Base-by-base conservation (phyloP, 35 echinoderm and acorn worm genomes). In the Apostichopus californicus region DNA sequence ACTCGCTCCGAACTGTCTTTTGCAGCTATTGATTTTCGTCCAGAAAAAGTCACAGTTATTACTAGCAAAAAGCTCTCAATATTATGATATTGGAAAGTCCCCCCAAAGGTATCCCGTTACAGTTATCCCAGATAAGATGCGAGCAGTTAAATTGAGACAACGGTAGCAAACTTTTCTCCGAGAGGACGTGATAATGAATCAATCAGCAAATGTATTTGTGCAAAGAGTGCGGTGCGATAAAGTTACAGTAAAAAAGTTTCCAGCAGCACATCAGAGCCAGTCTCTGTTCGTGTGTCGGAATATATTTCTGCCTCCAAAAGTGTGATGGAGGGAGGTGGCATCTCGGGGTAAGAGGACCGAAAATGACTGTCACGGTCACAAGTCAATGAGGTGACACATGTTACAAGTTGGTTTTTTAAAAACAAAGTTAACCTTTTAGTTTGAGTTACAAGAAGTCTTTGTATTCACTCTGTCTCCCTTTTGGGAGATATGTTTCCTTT, bases 141-240 rank as follows among this genome's bases (percentile, higher is more conserved):
- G 71, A 75, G 71, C 71, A n/a, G 71, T 61, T 61, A 61, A 61
- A 61, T 61, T 61, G 58, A 61, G 58, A 61, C 58, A 75, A 75
- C 17, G 21, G 21, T 75, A 18, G 71, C 20, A n/a, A 75, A 22
- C 71, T 75, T 75, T 20, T 24, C 71, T 75, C 71, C 71, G n/a
- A 75, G 13, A 75, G 71, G 71, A 75, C 71, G 71, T n/a, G 71
- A 75, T 18, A 75, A 6, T 75, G 71, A 75, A 75, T 75, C 71
- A 75, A 75, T 75, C 71, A 75, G 71, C 71, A n/a, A 75, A 75
- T 22, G 17, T 75, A 75, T 75, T 75, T 75, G 71, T 75, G 71
- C 71, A n/a, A 75, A 4, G 71, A 75, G 13, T 75, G 14, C 71
- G 0, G 71, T n/a, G 17, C 71, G 11, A 75, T 75, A 20, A 75